A percentile compares a stretch with the other conserved stretches of the same genome.
phyloP scores from a whole-genome alignment of 2,888 invertebrate species.

The Kryphioiulus occultus region DNA sequence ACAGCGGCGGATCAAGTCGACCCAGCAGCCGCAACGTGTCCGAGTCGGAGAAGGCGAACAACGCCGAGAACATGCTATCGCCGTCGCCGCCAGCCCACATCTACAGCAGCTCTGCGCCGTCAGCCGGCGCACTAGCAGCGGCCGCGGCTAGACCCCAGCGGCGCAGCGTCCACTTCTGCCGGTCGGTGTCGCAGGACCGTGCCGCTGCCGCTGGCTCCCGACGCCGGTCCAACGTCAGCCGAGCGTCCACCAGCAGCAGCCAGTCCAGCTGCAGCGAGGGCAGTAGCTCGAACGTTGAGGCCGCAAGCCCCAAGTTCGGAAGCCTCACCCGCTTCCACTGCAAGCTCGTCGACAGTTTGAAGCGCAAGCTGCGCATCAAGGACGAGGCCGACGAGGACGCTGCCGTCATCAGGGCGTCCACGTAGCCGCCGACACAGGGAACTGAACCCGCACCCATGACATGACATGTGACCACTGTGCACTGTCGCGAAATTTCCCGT shows the following conservation, averaged over 20 bases:
- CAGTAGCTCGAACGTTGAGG: slow-evolving; percentile 44
- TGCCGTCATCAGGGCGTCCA: slow-evolving; percentile 64
- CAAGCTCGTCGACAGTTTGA: slow-evolving; percentile 79
- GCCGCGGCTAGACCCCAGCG: slow-evolving; percentile 62
- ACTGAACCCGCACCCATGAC: not conserved
- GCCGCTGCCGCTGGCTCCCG: slow-evolving; percentile 62
- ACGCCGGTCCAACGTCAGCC: slow-evolving; percentile 71
- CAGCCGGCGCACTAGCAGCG: slow-evolving; percentile 58
- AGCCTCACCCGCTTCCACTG: slow-evolving; percentile 81
- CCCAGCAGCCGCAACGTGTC: slow-evolving; percentile 67
- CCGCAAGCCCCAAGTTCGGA: slow-evolving; percentile 61
- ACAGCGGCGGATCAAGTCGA: slow-evolving; percentile 58
- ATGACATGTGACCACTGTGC: too few relatives aligned
- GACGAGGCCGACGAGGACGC: slow-evolving; percentile 61
- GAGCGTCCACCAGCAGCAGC: slow-evolving; percentile 62
- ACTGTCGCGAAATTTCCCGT: too few relatives aligned
- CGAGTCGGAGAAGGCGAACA: slow-evolving; percentile 76
- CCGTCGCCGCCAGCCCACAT: slow-evolving; percentile 68
- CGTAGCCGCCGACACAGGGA: slow-evolving; percentile 55
- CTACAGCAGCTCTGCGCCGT: slow-evolving; percentile 57
- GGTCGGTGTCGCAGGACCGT: slow-evolving; percentile 68
- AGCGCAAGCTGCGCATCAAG: slow-evolving; percentile 71
- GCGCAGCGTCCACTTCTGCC: slow-evolving; percentile 45
- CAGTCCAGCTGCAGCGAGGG: not conserved
- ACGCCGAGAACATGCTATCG: slow-evolving; percentile 69